Conservation (phyloP, 2,797 vertebrate genomes). For the Alauda arvensis region DNA sequence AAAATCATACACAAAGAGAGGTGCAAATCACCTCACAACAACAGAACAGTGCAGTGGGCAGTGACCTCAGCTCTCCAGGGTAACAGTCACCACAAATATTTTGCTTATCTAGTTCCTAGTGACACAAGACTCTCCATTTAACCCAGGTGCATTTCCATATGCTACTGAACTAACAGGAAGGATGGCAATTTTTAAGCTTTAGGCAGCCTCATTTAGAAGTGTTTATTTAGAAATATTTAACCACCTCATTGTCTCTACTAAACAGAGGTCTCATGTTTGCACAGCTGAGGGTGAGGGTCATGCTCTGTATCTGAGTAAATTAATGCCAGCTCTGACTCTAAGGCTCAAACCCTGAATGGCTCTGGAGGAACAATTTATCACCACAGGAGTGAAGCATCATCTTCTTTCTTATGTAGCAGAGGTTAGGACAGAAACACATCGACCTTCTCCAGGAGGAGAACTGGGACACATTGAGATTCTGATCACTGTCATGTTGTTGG, state of each 20-base stretch:
- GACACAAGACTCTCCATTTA: not conserved
- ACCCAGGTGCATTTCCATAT: not conserved
- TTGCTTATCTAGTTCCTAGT: not conserved
- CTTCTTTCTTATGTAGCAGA: not conserved
- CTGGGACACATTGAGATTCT: not conserved
- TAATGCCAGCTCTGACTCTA: not conserved
- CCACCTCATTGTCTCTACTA: not conserved
- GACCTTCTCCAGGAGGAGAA: slow-evolving; percentile 16
- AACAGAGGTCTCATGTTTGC: not conserved
- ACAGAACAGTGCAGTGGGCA: not conserved
- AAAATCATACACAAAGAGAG: accelerated
- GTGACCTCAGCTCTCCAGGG: not conserved
- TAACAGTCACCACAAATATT: not conserved
- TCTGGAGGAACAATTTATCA: not conserved
- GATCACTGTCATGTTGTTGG: not conserved
- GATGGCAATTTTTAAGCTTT: not conserved
- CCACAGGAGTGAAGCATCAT: not conserved
- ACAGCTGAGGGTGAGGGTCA: not conserved
- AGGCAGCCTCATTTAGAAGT: not conserved
- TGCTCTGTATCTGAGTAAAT: not conserved
- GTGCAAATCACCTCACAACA: not conserved
- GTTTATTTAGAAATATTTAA: not conserved
- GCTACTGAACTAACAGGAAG: not conserved
- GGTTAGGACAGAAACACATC: slow-evolving; percentile 16
- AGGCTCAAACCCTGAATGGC: not conserved